Evolutionary conservation across 2,797 vertebrate genomes (phyloP).

Genomic region (Eulemur albifrons): DNA sequence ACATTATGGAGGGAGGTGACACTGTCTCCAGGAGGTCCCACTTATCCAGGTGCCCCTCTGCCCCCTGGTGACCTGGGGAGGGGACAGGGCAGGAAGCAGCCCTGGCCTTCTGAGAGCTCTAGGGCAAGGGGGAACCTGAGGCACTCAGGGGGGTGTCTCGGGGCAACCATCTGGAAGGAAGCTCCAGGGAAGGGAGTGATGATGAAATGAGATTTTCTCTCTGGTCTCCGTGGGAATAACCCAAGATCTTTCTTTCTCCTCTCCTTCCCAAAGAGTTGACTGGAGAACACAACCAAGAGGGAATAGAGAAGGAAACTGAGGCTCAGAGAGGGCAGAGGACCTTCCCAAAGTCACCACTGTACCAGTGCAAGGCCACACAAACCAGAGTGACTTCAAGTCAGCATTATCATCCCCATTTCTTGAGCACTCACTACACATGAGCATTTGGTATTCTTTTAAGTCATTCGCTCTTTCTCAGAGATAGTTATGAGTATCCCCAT

Average conservation of each 20-base stretch:
- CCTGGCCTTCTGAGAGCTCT: neutral
- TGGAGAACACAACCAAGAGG: neutral
- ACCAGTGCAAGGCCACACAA: neutral
- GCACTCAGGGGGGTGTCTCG: neutral
- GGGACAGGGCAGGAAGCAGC: neutral
- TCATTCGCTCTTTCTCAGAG: accelerated
- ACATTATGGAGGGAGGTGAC: neutral
- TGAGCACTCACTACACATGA: neutral
- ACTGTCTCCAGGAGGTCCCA: neutral
- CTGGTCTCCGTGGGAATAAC: neutral
- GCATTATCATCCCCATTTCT: neutral
- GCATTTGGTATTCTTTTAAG: neutral
- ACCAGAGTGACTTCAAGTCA: neutral
- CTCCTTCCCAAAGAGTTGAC: neutral
- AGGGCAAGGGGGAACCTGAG: neutral
- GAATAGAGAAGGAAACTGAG: neutral
- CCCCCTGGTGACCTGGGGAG: neutral
- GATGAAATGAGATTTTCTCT: neutral
- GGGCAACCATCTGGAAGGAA: too few species aligned
- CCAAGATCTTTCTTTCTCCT: neutral
- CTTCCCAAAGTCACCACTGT: neutral
- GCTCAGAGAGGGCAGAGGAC: neutral
- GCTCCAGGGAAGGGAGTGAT: neutral
- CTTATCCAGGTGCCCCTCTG: too few species aligned
- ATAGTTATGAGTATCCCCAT: neutral